Percentiles rank a stretch among this genome's conserved stretches.
Conservation (phyloP, 2,888 invertebrate genomes). For the Hyppa rectilinea region DNA sequence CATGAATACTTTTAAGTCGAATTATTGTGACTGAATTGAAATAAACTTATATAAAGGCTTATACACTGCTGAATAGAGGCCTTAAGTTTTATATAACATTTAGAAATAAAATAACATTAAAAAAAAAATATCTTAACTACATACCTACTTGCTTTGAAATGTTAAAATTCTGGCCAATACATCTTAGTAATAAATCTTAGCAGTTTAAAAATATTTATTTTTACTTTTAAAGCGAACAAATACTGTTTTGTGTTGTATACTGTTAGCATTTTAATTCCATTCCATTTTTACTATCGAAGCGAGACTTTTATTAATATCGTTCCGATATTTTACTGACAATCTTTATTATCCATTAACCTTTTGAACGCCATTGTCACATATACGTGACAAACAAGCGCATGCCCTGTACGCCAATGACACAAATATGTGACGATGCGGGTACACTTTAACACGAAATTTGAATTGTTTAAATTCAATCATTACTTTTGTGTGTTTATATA, state of each 20-base stretch:
- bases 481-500: too few relatives aligned
- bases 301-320: constrained; percentile 8
- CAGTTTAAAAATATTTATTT: constrained; percentile 51
- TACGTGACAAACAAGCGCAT: too few relatives aligned
- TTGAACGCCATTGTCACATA: too few relatives aligned
- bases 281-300: constrained; percentile 51
- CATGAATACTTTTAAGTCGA: constrained; percentile 35
- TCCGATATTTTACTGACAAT: constrained; percentile 15
- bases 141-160: constrained; percentile 3
- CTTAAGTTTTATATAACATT: constrained; percentile 27
- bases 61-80: constrained; percentile 26
- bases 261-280: constrained; percentile 61
- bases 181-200: background rate
- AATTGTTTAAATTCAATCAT: too few relatives aligned
- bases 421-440: too few relatives aligned
- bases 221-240: constrained; percentile 52
- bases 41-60: constrained; percentile 35
- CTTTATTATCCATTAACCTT: background rate
- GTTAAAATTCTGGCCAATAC: background rate
- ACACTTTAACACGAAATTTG: too few relatives aligned
- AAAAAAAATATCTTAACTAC: constrained; percentile 14
- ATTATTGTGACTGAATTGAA: constrained; percentile 44
- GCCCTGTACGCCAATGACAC: too few relatives aligned
- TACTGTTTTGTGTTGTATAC: constrained; percentile 39
- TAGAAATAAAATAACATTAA: constrained; percentile 36